Evolutionary conservation across 2,113 vertebrate species (phyloP).

Genomic region (Rhea pennata): DNA sequence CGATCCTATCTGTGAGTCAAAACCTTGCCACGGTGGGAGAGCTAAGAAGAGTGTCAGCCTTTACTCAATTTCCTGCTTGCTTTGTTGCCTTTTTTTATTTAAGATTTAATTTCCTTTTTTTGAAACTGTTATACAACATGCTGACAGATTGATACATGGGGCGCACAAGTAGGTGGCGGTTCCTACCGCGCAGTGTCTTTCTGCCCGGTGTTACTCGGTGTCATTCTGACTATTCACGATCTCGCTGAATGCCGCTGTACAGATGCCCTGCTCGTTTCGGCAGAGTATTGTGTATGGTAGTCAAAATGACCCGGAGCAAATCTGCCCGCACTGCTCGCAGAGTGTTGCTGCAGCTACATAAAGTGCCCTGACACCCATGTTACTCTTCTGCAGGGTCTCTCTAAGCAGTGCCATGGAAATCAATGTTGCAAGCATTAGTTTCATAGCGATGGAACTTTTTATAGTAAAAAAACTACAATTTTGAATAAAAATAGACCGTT

Average conservation of each 20-base stretch:
- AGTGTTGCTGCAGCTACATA: background rate
- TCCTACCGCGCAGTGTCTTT: background rate
- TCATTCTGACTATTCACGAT: background rate
- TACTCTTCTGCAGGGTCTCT: background rate
- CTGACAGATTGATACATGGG: background rate
- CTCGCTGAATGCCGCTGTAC: background rate
- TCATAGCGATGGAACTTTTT: background rate
- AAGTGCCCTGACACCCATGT: constrained; percentile 4
- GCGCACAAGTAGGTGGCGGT: background rate
- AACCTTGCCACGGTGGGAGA: background rate
- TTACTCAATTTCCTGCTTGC: background rate
- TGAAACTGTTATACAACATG: background rate
- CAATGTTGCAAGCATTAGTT: background rate
- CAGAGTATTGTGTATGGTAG: background rate
- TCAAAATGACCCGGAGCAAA: constrained; percentile 23
- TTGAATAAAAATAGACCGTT: background rate
- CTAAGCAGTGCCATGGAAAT: background rate
- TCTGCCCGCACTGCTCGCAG: background rate
- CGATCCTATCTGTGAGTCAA: background rate
- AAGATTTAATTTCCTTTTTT: constrained; percentile 7
- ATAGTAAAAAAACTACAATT: background rate
- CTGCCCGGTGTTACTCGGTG: background rate
- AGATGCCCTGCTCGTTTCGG: background rate
- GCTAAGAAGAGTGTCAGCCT: background rate
- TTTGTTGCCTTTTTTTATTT: background rate